These are phyloP conservation scores for Zaprionus gabonicus DNA, from an alignment of 1,140 invertebrate species.

Conservation along the genomic window DNA sequence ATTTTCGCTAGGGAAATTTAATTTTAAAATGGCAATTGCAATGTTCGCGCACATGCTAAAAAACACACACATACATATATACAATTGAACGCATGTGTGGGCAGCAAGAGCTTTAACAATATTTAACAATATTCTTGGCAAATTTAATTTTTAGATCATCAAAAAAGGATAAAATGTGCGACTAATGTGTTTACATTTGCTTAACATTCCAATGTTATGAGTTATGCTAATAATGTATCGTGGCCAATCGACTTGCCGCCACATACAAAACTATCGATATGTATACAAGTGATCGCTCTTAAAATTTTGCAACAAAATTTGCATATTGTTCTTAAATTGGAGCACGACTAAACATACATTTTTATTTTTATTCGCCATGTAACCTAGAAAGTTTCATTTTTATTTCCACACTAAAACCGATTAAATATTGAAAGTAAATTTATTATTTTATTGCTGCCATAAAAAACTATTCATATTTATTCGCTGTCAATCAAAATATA, in stretches of 20 bases:
- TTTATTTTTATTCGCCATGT: not conserved
- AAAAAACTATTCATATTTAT: constrained; percentile 7
- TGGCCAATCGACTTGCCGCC: no score
- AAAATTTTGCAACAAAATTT: not conserved
- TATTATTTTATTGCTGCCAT: not conserved
- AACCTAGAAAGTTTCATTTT: not conserved
- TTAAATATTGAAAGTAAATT: constrained; percentile 8
- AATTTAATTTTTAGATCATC: no score
- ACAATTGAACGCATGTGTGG: not conserved
- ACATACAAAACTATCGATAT: not conserved
- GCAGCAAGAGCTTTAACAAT: not conserved
- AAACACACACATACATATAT: not conserved
- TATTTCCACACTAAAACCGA: not conserved
- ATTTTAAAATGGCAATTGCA: constrained; percentile 55
- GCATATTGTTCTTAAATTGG: not conserved
- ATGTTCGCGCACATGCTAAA: constrained; percentile 4
- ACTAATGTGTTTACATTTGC: no score
- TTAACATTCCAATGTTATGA: no score
- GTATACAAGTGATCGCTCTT: not conserved
- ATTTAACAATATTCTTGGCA: not conserved
- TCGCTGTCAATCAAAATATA: constrained; percentile 4
- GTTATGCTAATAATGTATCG: not conserved
- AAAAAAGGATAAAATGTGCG: no score
- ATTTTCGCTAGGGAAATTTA: constrained; percentile 66
- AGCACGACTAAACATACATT: not conserved